Evolutionary conservation across 1,140 invertebrate species (phyloP), one percentile per base, ranked within the genome.

Genomic region (Apis cerana): DNA sequence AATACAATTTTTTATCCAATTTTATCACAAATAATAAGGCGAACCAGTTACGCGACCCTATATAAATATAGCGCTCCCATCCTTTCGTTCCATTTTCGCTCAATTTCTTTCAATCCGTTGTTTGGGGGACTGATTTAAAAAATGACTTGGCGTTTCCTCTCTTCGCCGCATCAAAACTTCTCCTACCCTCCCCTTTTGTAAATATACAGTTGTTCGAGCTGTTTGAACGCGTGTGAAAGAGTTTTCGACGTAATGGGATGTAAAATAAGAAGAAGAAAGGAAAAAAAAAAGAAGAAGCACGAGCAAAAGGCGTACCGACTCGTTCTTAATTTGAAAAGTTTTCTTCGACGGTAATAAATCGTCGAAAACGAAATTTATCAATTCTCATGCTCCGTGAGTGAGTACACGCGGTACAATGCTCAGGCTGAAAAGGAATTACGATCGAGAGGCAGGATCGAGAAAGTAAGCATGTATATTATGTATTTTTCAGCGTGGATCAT

Each of bases 401-500:
- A 54, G 15, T 19, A 19, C 27, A 23, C 5, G 23, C 2, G 23
- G 13, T 11, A 27, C 58, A 54, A 67, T 43, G 15, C 23, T 23
- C 27, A 17, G 33, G 19, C 23, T 48, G 15, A 19, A 76, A 12
- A 15, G 62, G 59, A 23, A 67, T 77, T 77, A 77, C 23, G 75
- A 67, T 52, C 75, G 27, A 27, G 62, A 56, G 67, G 62, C 43
- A 67, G 62, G 62, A 52, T 67, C 67, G 67, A 54, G 62, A 54
- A 77, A 43, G 33, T 43, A 43, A 43, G 33, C 33, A 7, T 43
- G 33, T 43, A 43, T 43, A 43, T 21, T 56, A 33, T 56, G 50
- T 52, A 50, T 72, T 59, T 59, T n/a, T 21, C 43, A 54, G 48
- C n/a, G 64, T 61, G 75, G 80, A 77, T 85, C 74, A 70, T 33